Conservation (phyloP, 2,113 vertebrate genomes). For the Thalassoma bifasciatum region DNA sequence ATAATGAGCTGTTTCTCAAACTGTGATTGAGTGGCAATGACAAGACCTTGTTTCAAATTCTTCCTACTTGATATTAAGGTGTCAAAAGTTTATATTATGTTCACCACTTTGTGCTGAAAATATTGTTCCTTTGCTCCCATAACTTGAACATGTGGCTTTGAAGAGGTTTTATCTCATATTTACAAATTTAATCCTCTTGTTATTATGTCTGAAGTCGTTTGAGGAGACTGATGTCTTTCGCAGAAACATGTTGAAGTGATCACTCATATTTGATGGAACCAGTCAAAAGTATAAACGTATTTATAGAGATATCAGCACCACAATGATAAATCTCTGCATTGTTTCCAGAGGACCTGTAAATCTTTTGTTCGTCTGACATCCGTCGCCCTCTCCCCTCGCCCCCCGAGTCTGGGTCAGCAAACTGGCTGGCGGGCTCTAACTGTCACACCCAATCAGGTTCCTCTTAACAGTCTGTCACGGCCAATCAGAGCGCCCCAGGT, state of each 20-base stretch:
- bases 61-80: too few species aligned
- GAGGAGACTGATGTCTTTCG: too few species aligned
- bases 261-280: not conserved
- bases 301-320: not conserved
- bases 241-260: not conserved
- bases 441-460: constrained; percentile 70
- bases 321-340: not conserved
- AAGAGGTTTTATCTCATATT: too few species aligned
- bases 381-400: constrained; percentile 15
- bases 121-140: too few species aligned
- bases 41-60: too few species aligned
- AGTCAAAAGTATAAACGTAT: not conserved
- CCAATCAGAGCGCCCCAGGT: constrained; percentile 52
- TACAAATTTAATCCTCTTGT: too few species aligned
- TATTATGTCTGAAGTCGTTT: too few species aligned
- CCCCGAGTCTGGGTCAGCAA: constrained; percentile 60
- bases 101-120: too few species aligned
- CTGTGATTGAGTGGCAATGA: not conserved
- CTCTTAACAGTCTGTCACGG: constrained; percentile 61
- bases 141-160: too few species aligned
- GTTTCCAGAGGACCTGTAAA: not conserved
- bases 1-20: too few species aligned
- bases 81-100: too few species aligned
- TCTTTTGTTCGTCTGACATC: constrained; percentile 33
- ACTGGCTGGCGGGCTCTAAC: constrained; percentile 40